These are phyloP conservation scores for Desoria tigrina DNA, from an alignment of 2,888 invertebrate species.

Conservation along the genomic window DNA sequence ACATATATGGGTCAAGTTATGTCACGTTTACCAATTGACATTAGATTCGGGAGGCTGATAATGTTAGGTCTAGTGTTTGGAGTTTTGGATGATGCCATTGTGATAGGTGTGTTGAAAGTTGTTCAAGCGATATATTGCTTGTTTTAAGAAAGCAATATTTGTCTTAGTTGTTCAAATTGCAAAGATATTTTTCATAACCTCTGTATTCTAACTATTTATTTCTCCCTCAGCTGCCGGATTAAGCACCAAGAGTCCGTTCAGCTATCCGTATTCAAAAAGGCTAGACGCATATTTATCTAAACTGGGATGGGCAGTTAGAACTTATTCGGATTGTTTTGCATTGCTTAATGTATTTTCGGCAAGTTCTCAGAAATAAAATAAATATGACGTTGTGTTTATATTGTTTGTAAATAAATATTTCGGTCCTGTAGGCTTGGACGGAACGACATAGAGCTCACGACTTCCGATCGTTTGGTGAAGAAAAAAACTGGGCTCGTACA, in stretches of 20 bases:
- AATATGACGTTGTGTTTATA: neutral
- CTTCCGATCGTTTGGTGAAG: conserved; percentile 60
- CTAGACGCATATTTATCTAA: conserved; percentile 73
- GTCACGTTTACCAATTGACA: conserved; percentile 79
- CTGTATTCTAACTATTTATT: too few relatives aligned
- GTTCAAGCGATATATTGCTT: too few relatives aligned
- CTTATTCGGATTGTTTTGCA: conserved; percentile 82
- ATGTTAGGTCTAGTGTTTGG: conserved; percentile 83
- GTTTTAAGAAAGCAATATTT: too few relatives aligned
- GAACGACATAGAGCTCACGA: conserved; percentile 64
- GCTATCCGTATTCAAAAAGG: conserved; percentile 69
- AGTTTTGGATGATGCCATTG: conserved; percentile 77
- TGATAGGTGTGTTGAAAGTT: conserved; percentile 66
- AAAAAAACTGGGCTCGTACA: conserved; percentile 68
- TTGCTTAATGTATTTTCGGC: conserved; percentile 78
- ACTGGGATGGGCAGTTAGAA: conserved; percentile 77
- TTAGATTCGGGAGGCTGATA: conserved; percentile 78
- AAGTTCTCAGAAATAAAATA: conserved; percentile 51
- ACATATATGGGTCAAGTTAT: conserved; percentile 83
- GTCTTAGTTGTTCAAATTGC: too few relatives aligned
- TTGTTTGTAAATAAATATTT: conserved; percentile 16
- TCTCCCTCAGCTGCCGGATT: conserved; percentile 85
- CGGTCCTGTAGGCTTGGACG: conserved; percentile 70
- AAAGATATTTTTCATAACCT: too few relatives aligned
- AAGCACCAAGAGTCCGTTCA: conserved; percentile 78